Evolutionary conservation across 2,888 invertebrate genomes (phyloP), one percentile per base, ranked within the genome.

Genomic region (Gandaritis pyraliata): DNA sequence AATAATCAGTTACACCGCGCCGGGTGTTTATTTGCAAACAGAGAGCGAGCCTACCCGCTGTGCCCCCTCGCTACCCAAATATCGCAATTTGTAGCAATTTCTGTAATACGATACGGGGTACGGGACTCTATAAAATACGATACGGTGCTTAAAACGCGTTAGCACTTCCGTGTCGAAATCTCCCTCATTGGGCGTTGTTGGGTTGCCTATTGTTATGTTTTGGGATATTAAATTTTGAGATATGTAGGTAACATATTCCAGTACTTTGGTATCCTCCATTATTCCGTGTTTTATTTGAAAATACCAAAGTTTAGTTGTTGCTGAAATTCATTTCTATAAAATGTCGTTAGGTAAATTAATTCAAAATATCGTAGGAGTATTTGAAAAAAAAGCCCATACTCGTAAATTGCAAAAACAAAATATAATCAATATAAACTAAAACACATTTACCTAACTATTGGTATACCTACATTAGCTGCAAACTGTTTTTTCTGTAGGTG

Each of bases 1-100:
- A 65, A 61, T 57, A 46, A 49, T 29, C 51, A 61, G 55, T 70
- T 64, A 72, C 73, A 65, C 70, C 78, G 75, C 72, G 87, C 87
- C 90, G 87, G 88, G 85, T 91, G 91, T 89, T 88, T 91, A 90
- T 91, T 91, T 91, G 91, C 90, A 91, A 90, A 91, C 90, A 90
- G 77, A 80, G 78, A 73, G 74, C 79, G 76, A 73, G 82, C 75
- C 85, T 85, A 72, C 90, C 90, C 82, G 85, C 81, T 74, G 86
- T 61, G 76, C 71, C 55, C 62, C 76, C 72, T 70, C 75, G 72
- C 76, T 71, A 68, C 67, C 69, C 74, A 74, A 77, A 83, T 80
- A 80, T 77, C 77, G 74, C 82, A 82, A 87, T 88, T 88, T 87
- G 88, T 88, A 85, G 81, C 87, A 82, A 67, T 79, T 83, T 79